Base-by-base conservation (phyloP, 2,888 invertebrate species). In the Eulithis prunata region DNA sequence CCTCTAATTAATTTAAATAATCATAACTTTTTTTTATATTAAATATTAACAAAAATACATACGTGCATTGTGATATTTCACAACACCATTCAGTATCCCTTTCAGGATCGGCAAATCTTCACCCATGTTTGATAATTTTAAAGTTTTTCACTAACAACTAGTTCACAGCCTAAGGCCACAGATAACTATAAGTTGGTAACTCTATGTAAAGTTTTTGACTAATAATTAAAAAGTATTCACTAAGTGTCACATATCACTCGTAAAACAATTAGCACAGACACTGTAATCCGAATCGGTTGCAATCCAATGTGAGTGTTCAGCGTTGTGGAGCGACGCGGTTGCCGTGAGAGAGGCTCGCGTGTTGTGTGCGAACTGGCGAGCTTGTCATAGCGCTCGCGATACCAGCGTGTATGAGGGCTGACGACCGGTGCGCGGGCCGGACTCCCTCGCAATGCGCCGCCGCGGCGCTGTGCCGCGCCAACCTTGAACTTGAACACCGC, bases 1-100 rank as follows among this genome's bases (percentile, higher is more conserved):
- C 14, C 13, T 2, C 3, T 21, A 49, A 4, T 8, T 21, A 49
- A 21, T 45, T n/a, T 21, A 49, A 11, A 21, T 21, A 47, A 63
- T 11, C 21, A 57, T 53, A 14, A 47, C 45, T 49, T 13, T n/a
- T 36, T 62, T 10, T 56, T 8, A 52, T 49, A 2, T 45, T 59
- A 59, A 56, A 49, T 46, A 60, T 59, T 49, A 70, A 68, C 76
- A 72, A 79, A 77, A 82, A 93, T 94, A 97, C 97, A 93, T 97
- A 97, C 97, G 97, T 94, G 97, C 97, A 95, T 97, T 97, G 92
- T 97, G 97, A 92, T 97, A 97, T 92, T 97, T 96, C 89, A 97
- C 97, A 86, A 96, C 97, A 86, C 97, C 97, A 88, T 97, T 97
- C 80, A 97, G 95, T 91, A 97, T 97, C 86, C 97, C 97, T 92